Evolutionary conservation across 2,888 invertebrate species (phyloP).

Genomic region (Caenorhabditis auriculariae): DNA sequence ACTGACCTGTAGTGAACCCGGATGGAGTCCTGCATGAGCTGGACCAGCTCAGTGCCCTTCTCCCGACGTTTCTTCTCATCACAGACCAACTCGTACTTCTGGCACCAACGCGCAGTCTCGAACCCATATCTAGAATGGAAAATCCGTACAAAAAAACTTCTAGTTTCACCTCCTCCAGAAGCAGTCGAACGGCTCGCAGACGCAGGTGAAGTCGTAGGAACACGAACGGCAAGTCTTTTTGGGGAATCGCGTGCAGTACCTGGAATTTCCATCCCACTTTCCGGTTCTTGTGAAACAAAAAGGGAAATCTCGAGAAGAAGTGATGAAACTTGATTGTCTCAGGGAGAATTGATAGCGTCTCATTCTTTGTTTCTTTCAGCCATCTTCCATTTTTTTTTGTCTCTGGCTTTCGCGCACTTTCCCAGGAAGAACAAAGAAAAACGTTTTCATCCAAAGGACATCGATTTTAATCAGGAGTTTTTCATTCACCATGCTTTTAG

Average conservation of each 20-base stretch:
- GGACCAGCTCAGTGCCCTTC: slow-evolving; percentile 35
- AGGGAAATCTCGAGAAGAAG: too few species aligned
- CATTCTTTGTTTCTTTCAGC: too few species aligned
- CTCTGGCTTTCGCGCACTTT: too few species aligned
- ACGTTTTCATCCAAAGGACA: too few species aligned
- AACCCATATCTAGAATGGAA: slow-evolving; percentile 26
- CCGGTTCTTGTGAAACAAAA: too few species aligned
- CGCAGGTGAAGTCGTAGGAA: slow-evolving; percentile 34
- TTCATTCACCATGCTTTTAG: too few species aligned
- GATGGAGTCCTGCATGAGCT: slow-evolving; percentile 39
- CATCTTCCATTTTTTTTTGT: too few species aligned
- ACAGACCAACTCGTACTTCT: slow-evolving; percentile 47
- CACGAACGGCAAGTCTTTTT: slow-evolving; percentile 7
- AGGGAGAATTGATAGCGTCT: too few species aligned
- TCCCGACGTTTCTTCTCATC: slow-evolving; percentile 42
- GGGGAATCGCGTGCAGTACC: slow-evolving; percentile 4
- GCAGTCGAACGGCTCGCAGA: slow-evolving; percentile 43
- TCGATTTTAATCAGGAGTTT: too few species aligned
- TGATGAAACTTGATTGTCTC: too few species aligned
- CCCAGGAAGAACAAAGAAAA: too few species aligned
- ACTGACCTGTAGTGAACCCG: slow-evolving; percentile 43
- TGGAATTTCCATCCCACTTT: too few species aligned
- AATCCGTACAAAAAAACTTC: slow-evolving; percentile 1
- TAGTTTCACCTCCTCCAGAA: slow-evolving; percentile 19
- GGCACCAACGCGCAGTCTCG: slow-evolving; percentile 52